Evolutionary conservation across 2,797 vertebrate species (phyloP).

Genomic region (Myotis pilosus): DNA sequence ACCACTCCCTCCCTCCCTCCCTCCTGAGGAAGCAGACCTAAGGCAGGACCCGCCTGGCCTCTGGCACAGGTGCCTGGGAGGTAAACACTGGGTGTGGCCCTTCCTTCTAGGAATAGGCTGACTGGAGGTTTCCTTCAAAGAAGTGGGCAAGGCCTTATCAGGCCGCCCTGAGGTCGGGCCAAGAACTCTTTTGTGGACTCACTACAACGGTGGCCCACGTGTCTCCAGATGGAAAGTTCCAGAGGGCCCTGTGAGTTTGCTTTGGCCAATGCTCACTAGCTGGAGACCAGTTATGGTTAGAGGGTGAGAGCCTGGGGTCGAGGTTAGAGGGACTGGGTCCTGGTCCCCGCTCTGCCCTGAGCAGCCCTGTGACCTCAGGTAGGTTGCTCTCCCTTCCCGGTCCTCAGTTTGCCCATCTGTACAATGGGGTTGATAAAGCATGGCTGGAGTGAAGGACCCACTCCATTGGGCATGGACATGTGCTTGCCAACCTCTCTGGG

Average conservation of each 20-base stretch:
- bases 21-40: not conserved
- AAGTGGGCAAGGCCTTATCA: not conserved
- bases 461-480: not conserved
- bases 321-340: not conserved
- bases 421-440: accelerated
- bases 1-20: not conserved
- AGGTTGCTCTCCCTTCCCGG: not conserved
- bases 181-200: not conserved
- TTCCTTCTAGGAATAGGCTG: slow-evolving; percentile 57
- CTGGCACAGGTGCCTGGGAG: not conserved
- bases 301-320: not conserved
- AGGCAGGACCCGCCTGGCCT: not conserved
- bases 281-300: no score
- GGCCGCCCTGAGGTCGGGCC: not conserved
- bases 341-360: not conserved
- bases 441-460: not conserved
- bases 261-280: no score
- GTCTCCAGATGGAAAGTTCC: no score
- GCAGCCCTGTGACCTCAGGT: not conserved
- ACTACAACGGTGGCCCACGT: accelerated
- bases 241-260: no score
- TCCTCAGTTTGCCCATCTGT: not conserved
- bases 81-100: not conserved
- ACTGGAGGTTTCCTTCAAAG: not conserved
- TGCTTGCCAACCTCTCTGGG: not conserved